A percentile compares a stretch with the other conserved stretches of the same genome.
These are phyloP conservation scores for Tachycineta bicolor DNA, from an alignment of 2,113 vertebrate species.

Conservation along the genomic window DNA sequence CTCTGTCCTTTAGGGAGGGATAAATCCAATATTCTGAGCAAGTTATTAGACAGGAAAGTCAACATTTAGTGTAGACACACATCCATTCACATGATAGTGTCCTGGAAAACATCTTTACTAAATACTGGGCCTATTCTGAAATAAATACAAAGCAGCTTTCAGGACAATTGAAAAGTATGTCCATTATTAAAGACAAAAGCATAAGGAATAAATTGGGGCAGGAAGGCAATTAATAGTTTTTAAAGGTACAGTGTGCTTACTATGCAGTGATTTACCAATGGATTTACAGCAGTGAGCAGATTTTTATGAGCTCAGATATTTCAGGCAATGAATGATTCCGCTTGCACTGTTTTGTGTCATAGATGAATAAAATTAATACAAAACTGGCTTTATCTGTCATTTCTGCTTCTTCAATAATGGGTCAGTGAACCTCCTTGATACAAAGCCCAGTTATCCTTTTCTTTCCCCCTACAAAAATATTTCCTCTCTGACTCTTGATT, in stretches of 20 bases:
- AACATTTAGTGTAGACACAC: not conserved
- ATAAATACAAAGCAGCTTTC: not conserved
- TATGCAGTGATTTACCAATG: not conserved
- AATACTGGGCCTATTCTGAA: not conserved
- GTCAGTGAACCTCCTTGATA: not conserved
- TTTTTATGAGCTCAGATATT: not conserved
- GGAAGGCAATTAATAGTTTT: not conserved
- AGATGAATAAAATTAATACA: not conserved
- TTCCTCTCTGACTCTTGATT: not conserved
- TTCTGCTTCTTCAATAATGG: not conserved
- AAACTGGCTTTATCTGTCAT: not conserved
- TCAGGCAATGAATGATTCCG: not conserved
- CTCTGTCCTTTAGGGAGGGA: not conserved
- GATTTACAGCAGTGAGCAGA: not conserved
- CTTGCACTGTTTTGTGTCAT: not conserved
- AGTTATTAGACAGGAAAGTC: not conserved
- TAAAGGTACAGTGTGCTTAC: not conserved
- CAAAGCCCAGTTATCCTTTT: not conserved
- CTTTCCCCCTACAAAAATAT: not conserved
- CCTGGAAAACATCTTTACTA: not conserved
- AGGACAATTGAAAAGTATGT: not conserved
- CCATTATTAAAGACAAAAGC: not conserved
- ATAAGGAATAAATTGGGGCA: not conserved
- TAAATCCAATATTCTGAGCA: slow-evolving; percentile 34
- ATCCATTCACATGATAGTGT: not conserved